A percentile compares a stretch with the other conserved stretches of the same genome.
These are phyloP conservation scores for Antheraea assamensis DNA, from an alignment of 2,888 invertebrate genomes.

Conservation along the genomic window DNA sequence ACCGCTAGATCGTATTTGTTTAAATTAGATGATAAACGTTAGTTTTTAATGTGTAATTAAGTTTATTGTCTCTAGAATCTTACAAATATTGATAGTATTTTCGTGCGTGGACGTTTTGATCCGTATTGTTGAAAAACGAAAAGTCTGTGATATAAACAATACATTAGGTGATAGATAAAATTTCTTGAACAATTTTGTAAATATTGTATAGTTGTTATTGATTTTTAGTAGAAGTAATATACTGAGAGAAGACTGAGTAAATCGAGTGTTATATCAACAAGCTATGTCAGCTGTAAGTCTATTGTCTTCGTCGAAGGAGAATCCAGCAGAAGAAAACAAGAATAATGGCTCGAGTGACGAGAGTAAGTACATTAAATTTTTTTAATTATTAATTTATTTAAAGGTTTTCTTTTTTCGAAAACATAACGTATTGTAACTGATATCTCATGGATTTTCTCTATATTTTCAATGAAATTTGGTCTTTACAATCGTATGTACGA, in stretches of 20 bases:
- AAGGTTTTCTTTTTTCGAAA: neutral
- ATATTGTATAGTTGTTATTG: slow-evolving; percentile 79
- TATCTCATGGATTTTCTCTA: slow-evolving; percentile 1
- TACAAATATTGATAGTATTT: slow-evolving; percentile 81
- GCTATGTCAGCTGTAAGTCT: slow-evolving; percentile 81
- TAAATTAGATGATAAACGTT: slow-evolving; percentile 79
- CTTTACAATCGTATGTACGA: neutral
- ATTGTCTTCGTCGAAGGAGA: slow-evolving; percentile 78
- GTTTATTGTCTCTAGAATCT: slow-evolving; percentile 78
- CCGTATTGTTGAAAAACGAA: slow-evolving; percentile 83
- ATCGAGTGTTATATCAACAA: slow-evolving; percentile 67
- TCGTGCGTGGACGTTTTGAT: slow-evolving; percentile 82
- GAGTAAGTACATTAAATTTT: slow-evolving; percentile 51
- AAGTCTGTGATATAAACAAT: slow-evolving; percentile 85
- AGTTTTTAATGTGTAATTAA: slow-evolving; percentile 82
- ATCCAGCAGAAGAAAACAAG: slow-evolving; percentile 71
- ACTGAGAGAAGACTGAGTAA: slow-evolving; percentile 80
- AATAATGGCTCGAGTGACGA: slow-evolving; percentile 70
- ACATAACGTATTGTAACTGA: slow-evolving; percentile 11
- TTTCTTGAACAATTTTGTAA: slow-evolving; percentile 79
- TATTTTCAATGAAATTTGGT: neutral
- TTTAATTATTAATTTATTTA: neutral
- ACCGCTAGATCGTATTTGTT: slow-evolving; percentile 80
- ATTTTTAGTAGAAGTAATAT: slow-evolving; percentile 76
- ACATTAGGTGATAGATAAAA: slow-evolving; percentile 76